Conservation (phyloP, 2,888 invertebrate species). For the Lobophora halterata region DNA sequence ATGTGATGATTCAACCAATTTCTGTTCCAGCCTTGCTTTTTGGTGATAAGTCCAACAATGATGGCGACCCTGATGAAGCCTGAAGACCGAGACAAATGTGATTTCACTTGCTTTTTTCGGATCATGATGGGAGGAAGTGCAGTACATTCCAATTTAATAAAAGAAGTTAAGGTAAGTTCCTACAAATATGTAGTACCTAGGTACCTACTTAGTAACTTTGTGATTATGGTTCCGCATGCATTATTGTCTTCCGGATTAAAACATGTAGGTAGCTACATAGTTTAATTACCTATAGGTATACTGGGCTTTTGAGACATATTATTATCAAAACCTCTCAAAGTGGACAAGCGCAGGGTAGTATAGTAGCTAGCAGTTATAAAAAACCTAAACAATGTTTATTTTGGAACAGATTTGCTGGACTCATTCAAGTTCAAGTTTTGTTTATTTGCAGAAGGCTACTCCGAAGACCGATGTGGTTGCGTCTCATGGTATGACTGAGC, state of each 20-base stretch:
- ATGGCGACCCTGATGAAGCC: slow-evolving; percentile 47
- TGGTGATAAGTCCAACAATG: slow-evolving; percentile 51
- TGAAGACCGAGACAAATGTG: slow-evolving; percentile 42
- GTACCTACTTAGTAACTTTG: neutral
- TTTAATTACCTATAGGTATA: too few species aligned
- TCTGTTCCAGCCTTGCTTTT: slow-evolving; percentile 50
- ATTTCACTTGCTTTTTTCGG: slow-evolving; percentile 50
- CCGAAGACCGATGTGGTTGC: slow-evolving; percentile 46
- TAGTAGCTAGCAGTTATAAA: too few species aligned
- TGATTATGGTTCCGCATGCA: too few species aligned
- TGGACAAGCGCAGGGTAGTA: too few species aligned
- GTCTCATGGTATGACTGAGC: slow-evolving; percentile 65
- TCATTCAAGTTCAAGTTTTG: too few species aligned
- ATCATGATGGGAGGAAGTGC: slow-evolving; percentile 55
- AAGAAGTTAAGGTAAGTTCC: slow-evolving; percentile 50
- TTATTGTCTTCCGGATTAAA: too few species aligned
- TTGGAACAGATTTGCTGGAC: too few species aligned
- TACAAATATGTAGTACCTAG: neutral
- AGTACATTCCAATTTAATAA: slow-evolving; percentile 44
- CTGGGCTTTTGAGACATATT: too few species aligned
- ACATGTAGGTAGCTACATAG: too few species aligned
- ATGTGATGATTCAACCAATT: neutral
- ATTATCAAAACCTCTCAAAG: too few species aligned
- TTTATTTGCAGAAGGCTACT: slow-evolving; percentile 38
- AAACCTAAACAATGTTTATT: too few species aligned